A percentile compares a stretch with the other conserved stretches of the same genome.
These are phyloP conservation scores for Amorpha juglandis DNA, from an alignment of 2,888 invertebrate genomes.

Conservation along the genomic window DNA sequence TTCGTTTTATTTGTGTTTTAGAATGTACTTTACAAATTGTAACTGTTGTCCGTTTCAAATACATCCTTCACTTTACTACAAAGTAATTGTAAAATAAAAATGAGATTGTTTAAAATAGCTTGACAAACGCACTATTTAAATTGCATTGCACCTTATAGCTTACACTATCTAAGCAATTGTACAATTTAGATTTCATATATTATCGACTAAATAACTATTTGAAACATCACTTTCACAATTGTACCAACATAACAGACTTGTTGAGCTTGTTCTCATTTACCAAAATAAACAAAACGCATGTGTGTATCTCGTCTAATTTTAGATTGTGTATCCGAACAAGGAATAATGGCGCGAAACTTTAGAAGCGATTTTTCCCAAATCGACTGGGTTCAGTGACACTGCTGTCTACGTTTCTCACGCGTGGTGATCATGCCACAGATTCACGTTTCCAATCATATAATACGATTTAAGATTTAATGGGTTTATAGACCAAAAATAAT, in stretches of 20 bases:
- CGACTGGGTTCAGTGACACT: constrained; percentile 11
- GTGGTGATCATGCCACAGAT: not conserved
- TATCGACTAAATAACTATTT: constrained; percentile 16
- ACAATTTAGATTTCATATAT: not conserved
- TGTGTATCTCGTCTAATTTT: not conserved
- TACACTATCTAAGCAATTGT: not conserved
- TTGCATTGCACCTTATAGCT: not conserved
- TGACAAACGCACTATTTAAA: not conserved
- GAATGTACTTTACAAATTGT: too few species aligned
- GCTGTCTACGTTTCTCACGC: not conserved
- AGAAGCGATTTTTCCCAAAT: not conserved
- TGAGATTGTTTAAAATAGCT: not conserved
- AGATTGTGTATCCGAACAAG: constrained; percentile 26
- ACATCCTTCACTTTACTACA: not conserved
- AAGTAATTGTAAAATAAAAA: not conserved
- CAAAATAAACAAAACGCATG: constrained; percentile 6
- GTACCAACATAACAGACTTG: constrained; percentile 7
- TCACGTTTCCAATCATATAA: too few species aligned
- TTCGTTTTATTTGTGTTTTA: not conserved
- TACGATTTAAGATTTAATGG: too few species aligned
- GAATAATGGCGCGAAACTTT: constrained; percentile 20
- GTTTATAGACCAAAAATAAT: too few species aligned
- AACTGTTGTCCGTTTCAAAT: not conserved
- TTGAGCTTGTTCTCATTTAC: not conserved
- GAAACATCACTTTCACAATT: not conserved